Base-by-base conservation (phyloP, 1,140 invertebrate species). In the Probaryconus sp. region DNA sequence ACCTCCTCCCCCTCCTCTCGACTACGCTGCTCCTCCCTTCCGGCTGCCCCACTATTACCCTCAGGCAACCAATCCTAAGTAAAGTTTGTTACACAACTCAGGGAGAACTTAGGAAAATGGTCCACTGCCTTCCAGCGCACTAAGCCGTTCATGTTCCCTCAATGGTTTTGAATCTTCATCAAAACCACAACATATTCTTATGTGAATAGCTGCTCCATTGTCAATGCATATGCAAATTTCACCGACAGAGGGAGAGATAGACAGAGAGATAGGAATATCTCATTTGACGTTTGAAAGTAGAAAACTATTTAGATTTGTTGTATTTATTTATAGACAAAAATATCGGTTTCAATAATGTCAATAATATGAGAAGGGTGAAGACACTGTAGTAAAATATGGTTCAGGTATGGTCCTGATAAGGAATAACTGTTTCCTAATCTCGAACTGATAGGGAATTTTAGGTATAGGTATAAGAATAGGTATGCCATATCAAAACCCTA, bases 31-130 rank as follows among this genome's bases (percentile, higher is more conserved):
- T 74, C 75, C 75, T 70, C 75, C 75, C 63, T 83, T 78, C 74
- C 76, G 75, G 28, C 73, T 51, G 76, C 73, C 81, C 78, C 81
- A 83, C 81, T 80, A 79, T 77, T 81, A 82, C 84, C 83, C 81
- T 82, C 80, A 77, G 81, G 84, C 84, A 84, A 85, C 84, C 85
- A 85, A 86, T 86, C 84, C 83, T 73, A 81, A 85, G 83, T 81
- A 85, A 86, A 86, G 85, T 86, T 86, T 86, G 84, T 86, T 85
- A 86, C 82, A 86, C 85, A 86, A 86, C 83, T 86, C 81, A n/a
- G n/a, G 81, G 79, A 67, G 83, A 86, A 86, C 83, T 84, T 85
- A 81, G 71, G 78, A 81, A 85, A 86, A 85, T 84, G 83, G 83
- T 81, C 83, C 82, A 80, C 80, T 82, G 82, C 81, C 79, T 83